These are phyloP conservation scores for Serranus cabrilla DNA, from an alignment of 2,797 vertebrate genomes.

Conservation along the genomic window DNA sequence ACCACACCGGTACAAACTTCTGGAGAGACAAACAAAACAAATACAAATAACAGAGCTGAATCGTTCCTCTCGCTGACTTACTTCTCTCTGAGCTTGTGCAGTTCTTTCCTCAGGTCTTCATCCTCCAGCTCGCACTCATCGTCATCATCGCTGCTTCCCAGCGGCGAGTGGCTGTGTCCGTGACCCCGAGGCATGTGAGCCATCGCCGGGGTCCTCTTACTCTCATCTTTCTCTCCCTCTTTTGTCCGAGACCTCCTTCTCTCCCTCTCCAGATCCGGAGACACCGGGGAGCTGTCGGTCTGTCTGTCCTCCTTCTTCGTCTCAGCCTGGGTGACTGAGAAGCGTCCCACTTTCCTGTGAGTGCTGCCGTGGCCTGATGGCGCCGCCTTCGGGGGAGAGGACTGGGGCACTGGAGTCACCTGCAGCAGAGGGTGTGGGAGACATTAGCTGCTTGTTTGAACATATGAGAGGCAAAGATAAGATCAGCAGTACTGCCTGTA, in stretches of 20 bases:
- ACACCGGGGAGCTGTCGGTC: constrained; percentile 85
- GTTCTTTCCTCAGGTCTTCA: constrained; percentile 90
- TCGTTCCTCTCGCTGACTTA: constrained; percentile 71
- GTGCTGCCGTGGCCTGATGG: constrained; percentile 50
- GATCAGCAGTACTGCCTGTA: constrained; percentile 37
- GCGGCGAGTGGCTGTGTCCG: constrained; percentile 89
- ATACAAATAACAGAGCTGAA: too few relatives aligned
- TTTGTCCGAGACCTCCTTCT: constrained; percentile 81
- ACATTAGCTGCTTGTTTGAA: neutral
- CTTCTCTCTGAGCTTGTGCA: constrained; percentile 93
- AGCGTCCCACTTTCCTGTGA: constrained; percentile 86
- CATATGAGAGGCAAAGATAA: neutral
- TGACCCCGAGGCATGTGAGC: constrained; percentile 79
- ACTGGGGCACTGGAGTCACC: constrained; percentile 84
- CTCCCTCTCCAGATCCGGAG: constrained; percentile 78
- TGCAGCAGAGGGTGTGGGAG: constrained; percentile 53
- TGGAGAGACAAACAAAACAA: too few relatives aligned
- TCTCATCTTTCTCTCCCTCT: constrained; percentile 83
- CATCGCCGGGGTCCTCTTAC: constrained; percentile 76
- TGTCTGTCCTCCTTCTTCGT: constrained; percentile 78
- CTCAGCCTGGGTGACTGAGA: constrained; percentile 85
- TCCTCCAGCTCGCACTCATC: constrained; percentile 93
- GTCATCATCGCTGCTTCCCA: constrained; percentile 91
- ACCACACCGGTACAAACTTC: too few relatives aligned
- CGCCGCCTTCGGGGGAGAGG: constrained; percentile 59